Evolutionary conservation across 37 sponge, comb jelly and placozoan species (phyloP).

Genomic region (Lycopodina hypogea): DNA sequence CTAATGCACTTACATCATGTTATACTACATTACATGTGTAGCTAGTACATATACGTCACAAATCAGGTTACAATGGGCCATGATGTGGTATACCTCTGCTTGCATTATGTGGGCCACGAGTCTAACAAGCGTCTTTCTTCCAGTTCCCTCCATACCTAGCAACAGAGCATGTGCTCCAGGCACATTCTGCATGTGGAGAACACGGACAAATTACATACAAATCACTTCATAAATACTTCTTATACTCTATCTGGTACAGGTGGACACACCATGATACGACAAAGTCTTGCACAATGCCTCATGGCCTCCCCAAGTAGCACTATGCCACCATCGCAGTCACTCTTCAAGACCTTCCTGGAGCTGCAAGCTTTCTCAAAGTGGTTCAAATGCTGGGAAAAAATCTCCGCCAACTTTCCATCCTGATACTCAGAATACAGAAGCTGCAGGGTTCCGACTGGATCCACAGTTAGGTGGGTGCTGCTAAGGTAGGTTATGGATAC

Average conservation of each 20-base stretch:
- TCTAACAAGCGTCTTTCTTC: slow-evolving; percentile 48
- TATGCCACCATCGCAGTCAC: slow-evolving; percentile 4
- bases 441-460: not conserved
- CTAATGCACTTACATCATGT: too few species aligned
- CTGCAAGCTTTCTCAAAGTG: not conserved
- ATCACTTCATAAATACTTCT: not conserved
- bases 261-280: slow-evolving; percentile 57
- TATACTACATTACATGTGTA: too few species aligned
- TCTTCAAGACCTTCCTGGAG: not conserved
- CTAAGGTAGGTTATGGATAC: not conserved
- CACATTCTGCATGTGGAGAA: slow-evolving; percentile 13
- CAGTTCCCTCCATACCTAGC: slow-evolving; percentile 50
- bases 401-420: slow-evolving; percentile 61
- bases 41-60: too few species aligned
- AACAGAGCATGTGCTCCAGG: slow-evolving; percentile 55
- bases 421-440: slow-evolving; percentile 37
- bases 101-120: slow-evolving; percentile 53
- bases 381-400: slow-evolving; percentile 14
- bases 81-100: slow-evolving; percentile 44
- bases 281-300: slow-evolving; percentile 61
- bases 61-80: too few species aligned
- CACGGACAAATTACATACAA: not conserved
- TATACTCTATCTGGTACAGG: not conserved
- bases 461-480: not conserved
- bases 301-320: slow-evolving; percentile 38